Percentiles rank a stretch among this genome's conserved stretches.
phyloP scores from a whole-genome alignment of 2,888 invertebrate species.

The Zeuzera pyrina region DNA sequence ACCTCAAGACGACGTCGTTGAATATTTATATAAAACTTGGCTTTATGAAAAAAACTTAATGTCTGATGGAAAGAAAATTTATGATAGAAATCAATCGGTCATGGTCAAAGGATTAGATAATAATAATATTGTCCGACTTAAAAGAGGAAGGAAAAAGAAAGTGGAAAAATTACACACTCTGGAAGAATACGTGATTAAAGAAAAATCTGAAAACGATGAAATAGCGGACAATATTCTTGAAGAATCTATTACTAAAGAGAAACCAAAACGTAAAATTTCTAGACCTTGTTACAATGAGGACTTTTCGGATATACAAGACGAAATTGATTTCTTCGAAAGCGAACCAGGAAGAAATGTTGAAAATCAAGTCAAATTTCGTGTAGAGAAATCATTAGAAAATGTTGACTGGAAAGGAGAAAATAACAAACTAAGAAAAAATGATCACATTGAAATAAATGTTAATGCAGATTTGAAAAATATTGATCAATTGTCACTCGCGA shows the following conservation, averaged over 20 bases:
- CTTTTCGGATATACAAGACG: conserved; percentile 48
- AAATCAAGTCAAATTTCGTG: too few species aligned
- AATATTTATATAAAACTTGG: conserved; percentile 39
- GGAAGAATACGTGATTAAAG: too few species aligned
- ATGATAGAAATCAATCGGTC: conserved; percentile 30
- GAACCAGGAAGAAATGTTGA: too few species aligned
- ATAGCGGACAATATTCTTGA: too few species aligned
- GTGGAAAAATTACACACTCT: conserved; percentile 32
- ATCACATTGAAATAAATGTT: neutral
- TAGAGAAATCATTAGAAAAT: too few species aligned
- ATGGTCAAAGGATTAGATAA: conserved; percentile 42
- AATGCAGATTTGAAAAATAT: neutral
- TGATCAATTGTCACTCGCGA: too few species aligned
- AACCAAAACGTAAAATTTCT: conserved; percentile 48
- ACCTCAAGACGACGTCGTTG: conserved; percentile 26
- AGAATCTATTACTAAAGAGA: conserved; percentile 35
- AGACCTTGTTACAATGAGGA: conserved; percentile 57
- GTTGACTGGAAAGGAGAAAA: too few species aligned
- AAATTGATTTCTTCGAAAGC: conserved; percentile 44
- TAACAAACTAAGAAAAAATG: neutral
- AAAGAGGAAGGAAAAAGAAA: conserved; percentile 28
- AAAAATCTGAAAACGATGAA: conserved; percentile 4
- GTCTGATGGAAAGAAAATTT: conserved; percentile 21
- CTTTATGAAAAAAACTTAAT: conserved; percentile 13
- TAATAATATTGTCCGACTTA: conserved; percentile 28